These are phyloP conservation scores for Tethea ocularis DNA, from an alignment of 2,888 invertebrate species.

Conservation along the genomic window DNA sequence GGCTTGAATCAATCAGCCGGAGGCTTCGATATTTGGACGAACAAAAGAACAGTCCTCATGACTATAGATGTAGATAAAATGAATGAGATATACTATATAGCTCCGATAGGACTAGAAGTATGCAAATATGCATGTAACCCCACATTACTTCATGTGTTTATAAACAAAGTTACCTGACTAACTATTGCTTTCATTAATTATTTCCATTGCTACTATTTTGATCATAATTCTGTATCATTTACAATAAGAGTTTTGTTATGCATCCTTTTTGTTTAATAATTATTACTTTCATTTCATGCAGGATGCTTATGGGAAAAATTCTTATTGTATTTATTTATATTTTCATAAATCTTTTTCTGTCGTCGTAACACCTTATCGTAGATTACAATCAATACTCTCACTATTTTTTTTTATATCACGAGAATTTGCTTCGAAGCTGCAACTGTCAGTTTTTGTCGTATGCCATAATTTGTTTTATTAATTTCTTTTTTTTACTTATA, in stretches of 20 bases:
- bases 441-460: conserved; percentile 45
- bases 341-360: conserved; percentile 17
- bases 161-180: conserved; percentile 83
- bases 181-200: conserved; percentile 66
- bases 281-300: conserved; percentile 9
- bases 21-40: conserved; percentile 63
- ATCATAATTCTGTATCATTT: conserved; percentile 36
- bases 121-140: conserved; percentile 76
- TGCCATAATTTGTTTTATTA: conserved; percentile 42
- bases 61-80: conserved; percentile 75
- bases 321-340: conserved; percentile 41
- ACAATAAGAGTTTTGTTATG: conserved; percentile 57
- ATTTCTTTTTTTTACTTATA: conserved; percentile 43
- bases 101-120: conserved; percentile 64
- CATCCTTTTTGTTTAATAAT: conserved; percentile 29
- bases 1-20: no score
- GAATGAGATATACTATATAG: conserved; percentile 43
- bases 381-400: conserved; percentile 31
- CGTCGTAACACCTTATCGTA: conserved; percentile 36
- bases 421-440: conserved; percentile 55
- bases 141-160: conserved; percentile 82
- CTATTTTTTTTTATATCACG: conserved; percentile 46
- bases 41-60: conserved; percentile 81
- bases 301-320: conserved; percentile 35
- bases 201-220: conserved; percentile 50